Conservation (phyloP, 2,888 invertebrate species). For the Liodrosophila aerea region DNA sequence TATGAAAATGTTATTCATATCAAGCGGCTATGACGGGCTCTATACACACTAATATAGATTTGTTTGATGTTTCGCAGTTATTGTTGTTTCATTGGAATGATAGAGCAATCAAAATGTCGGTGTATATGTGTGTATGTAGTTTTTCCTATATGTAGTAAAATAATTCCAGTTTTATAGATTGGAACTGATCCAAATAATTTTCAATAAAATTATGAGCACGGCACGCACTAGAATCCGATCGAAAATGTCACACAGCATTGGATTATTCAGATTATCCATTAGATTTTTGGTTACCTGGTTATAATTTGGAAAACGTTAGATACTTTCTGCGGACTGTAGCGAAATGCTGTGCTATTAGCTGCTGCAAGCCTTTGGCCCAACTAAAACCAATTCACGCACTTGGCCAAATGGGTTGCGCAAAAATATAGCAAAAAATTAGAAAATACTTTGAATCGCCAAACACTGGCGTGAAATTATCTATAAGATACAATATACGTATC, state of each 20-base stretch:
- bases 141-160: slow-evolving; percentile 22
- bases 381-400: slow-evolving; percentile 69
- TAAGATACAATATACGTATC: slow-evolving; percentile 19
- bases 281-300: slow-evolving; percentile 36
- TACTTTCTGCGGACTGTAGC: slow-evolving; percentile 41
- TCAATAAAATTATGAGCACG: slow-evolving; percentile 55
- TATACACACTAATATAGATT: slow-evolving; percentile 36
- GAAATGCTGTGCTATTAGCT: slow-evolving; percentile 67
- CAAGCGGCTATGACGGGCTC: slow-evolving; percentile 22
- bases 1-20: slow-evolving; percentile 24
- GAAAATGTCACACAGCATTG: slow-evolving; percentile 34
- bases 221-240: slow-evolving; percentile 63
- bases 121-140: slow-evolving; percentile 28
- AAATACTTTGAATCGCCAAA: slow-evolving; percentile 43
- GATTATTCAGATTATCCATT: background rate
- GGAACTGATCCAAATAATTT: slow-evolving; percentile 58
- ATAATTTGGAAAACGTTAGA: slow-evolving; percentile 8
- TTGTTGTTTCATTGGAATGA: slow-evolving; percentile 20
- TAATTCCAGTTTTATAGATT: slow-evolving; percentile 68
- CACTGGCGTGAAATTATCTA: slow-evolving; percentile 42
- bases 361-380: slow-evolving; percentile 77
- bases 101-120: slow-evolving; percentile 44
- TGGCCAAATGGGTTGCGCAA: slow-evolving; percentile 51
- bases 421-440: slow-evolving; percentile 48
- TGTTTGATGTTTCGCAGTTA: slow-evolving; percentile 45